phyloP scores from a whole-genome alignment of 2,888 invertebrate species.

The Chloromyia formosa region DNA sequence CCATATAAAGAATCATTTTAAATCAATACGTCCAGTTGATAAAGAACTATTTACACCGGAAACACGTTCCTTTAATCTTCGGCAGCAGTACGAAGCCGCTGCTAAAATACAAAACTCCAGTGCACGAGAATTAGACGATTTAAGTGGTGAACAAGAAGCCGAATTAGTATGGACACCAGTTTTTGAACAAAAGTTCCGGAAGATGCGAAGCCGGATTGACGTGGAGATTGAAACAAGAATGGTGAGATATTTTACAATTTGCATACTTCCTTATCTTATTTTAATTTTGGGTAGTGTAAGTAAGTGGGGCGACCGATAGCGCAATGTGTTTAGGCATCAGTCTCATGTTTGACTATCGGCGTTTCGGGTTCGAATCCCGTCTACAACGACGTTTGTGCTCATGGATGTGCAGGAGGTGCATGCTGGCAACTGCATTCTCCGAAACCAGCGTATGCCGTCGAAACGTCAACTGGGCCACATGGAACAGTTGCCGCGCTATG shows the following conservation, averaged over 20 bases:
- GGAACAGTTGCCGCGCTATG: no score
- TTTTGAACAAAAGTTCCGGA: conserved; percentile 75
- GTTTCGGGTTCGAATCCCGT: no score
- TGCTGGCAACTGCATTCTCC: no score
- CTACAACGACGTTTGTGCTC: no score
- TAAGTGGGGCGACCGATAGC: no score
- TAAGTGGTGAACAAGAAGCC: conserved; percentile 62
- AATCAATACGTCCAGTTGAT: conserved; percentile 73
- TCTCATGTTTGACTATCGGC: no score
- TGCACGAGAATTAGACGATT: conserved; percentile 68
- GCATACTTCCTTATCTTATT: no score
- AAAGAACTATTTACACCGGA: conserved; percentile 79
- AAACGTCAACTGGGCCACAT: no score
- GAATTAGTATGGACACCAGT: conserved; percentile 84
- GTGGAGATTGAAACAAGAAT: conserved; percentile 89
- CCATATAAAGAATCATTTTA: conserved; percentile 79
- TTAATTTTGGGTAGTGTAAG: no score
- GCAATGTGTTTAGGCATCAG: no score
- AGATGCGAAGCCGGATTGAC: conserved; percentile 74
- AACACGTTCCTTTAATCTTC: conserved; percentile 78
- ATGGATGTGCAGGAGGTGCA: no score
- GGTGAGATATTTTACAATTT: conserved; percentile 69
- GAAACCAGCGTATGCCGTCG: no score
- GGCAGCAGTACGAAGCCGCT: conserved; percentile 81
- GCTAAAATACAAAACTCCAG: conserved; percentile 72